Conservation (phyloP, 2,797 vertebrate species). For the Cheirogaleus major region DNA sequence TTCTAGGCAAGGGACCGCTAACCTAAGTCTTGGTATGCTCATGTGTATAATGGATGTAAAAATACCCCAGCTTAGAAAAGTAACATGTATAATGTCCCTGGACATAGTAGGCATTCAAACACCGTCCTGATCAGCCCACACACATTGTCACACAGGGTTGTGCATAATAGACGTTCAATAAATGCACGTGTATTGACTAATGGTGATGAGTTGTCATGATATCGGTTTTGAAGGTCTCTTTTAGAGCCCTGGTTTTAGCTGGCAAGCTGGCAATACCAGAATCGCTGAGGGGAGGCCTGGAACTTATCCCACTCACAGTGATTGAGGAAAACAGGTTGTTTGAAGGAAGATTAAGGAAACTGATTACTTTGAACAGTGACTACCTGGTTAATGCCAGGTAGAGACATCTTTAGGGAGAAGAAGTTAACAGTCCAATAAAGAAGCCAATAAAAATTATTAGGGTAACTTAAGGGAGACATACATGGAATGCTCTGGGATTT, state of each 20-base stretch:
- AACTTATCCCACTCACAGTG: background rate
- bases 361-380: conserved; percentile 9
- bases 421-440: background rate
- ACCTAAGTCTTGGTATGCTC: background rate
- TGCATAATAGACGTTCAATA: background rate
- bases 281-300: background rate
- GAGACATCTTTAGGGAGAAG: background rate
- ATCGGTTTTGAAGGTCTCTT: background rate
- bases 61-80: background rate
- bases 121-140: background rate
- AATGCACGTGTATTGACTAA: background rate
- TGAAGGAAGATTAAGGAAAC: conserved; percentile 26
- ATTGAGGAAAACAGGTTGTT: conserved; percentile 20
- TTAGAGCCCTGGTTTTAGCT: background rate
- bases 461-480: background rate
- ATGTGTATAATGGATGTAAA: background rate
- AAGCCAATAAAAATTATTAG: background rate
- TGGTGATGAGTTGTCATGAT: background rate
- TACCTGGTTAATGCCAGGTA: background rate
- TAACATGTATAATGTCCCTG: background rate
- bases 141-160: background rate
- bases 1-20: background rate
- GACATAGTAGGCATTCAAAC: background rate
- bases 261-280: background rate
- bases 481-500: background rate